These are phyloP conservation scores for Hemistola chrysoprasaria DNA, from an alignment of 2,888 invertebrate species.

Conservation along the genomic window DNA sequence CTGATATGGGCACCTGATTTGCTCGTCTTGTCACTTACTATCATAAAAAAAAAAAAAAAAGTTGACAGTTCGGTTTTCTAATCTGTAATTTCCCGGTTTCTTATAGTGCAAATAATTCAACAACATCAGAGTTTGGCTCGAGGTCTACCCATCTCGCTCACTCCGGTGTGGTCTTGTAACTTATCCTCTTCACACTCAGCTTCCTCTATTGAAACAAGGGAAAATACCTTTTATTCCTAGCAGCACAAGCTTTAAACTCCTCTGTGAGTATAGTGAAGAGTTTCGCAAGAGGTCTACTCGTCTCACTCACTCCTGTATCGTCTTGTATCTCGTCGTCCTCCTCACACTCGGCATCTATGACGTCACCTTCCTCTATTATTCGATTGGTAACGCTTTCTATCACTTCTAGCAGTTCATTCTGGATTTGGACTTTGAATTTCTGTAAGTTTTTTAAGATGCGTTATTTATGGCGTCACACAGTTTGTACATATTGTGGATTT, in stretches of 20 bases:
- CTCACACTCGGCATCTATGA: slow-evolving; percentile 54
- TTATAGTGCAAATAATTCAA: too few species aligned
- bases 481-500: too few species aligned
- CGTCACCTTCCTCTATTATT: slow-evolving; percentile 83
- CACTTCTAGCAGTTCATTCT: slow-evolving; percentile 90
- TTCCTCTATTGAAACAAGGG: not conserved
- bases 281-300: slow-evolving; percentile 60
- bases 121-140: too few species aligned
- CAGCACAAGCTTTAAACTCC: slow-evolving; percentile 64
- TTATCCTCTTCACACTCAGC: not conserved
- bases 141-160: not conserved
- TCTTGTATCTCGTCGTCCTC: slow-evolving; percentile 52
- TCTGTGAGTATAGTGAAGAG: slow-evolving; percentile 58
- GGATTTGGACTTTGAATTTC: slow-evolving; percentile 92
- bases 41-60: too few species aligned
- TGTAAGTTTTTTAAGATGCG: too few species aligned
- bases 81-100: too few species aligned
- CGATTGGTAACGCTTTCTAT: slow-evolving; percentile 91
- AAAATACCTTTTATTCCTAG: slow-evolving; percentile 61
- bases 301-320: slow-evolving; percentile 51
- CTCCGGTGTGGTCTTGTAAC: not conserved
- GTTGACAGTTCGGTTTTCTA: too few species aligned
- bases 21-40: too few species aligned
- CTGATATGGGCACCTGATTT: too few species aligned
- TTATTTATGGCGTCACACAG: too few species aligned